Percentiles rank a stretch among this genome's conserved stretches.
phyloP scores from a whole-genome alignment of 2,797 vertebrate species.

The Danio tinwini region DNA sequence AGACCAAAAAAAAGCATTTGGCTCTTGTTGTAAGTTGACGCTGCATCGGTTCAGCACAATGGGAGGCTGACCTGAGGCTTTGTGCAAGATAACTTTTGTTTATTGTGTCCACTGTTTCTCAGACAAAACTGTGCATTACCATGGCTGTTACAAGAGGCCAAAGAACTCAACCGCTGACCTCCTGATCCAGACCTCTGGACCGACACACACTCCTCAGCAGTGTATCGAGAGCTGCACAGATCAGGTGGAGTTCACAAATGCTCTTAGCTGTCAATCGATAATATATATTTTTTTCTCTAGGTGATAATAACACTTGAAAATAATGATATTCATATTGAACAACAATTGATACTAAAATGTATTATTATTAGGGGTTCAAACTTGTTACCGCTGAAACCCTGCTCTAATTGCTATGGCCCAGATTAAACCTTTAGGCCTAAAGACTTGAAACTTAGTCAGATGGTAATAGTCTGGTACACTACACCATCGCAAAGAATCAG shows the following conservation, averaged over 20 bases:
- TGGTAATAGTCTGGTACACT: no score
- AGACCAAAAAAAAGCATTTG: no score
- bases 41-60: neutral
- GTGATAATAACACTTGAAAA: neutral
- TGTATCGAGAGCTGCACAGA: constrained; percentile 94
- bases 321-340: neutral
- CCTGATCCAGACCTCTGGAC: constrained; percentile 80
- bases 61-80: neutral
- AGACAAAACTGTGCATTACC: constrained; percentile 87
- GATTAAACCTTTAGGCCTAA: no score
- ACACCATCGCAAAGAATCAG: no score
- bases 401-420: no score
- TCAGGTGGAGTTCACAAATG: constrained; percentile 80
- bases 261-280: neutral
- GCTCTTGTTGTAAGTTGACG: neutral
- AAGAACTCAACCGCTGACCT: constrained; percentile 81
- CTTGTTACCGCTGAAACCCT: no score
- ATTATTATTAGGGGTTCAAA: neutral
- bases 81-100: neutral
- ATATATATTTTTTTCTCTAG: neutral
- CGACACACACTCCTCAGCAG: constrained; percentile 85
- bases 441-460: no score
- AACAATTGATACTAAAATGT: neutral
- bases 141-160: constrained; percentile 89
- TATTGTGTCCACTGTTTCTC: constrained; percentile 53